Conservation (phyloP, 1,140 invertebrate species). For the Dendrolimus punctatus region DNA sequence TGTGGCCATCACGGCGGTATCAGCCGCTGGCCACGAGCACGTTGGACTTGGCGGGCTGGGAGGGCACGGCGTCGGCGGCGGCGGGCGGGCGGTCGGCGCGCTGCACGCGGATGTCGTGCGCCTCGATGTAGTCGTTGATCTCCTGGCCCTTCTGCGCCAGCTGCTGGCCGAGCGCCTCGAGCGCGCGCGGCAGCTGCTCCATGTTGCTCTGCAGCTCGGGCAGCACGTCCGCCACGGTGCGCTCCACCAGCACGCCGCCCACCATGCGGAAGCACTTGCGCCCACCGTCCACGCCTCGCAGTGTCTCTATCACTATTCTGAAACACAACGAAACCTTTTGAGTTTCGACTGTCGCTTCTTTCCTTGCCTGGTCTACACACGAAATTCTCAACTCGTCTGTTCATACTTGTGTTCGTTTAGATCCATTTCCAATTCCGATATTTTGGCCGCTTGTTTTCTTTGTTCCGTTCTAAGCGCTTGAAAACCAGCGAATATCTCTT, state of each 20-base stretch:
- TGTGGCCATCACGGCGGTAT: conserved; percentile 3
- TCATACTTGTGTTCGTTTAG: conserved; percentile 93
- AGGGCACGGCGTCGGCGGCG: conserved; percentile 27
- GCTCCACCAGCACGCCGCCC: conserved; percentile 93
- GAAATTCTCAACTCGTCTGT: background rate
- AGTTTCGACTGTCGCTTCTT: background rate
- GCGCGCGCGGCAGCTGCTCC: conserved; percentile 86
- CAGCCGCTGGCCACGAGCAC: conserved; percentile 72
- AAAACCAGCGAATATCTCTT: conserved; percentile 90
- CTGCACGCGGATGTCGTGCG: conserved; percentile 87
- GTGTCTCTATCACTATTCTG: conserved; percentile 95
- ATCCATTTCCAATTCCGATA: conserved; percentile 93
- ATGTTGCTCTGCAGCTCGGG: conserved; percentile 88
- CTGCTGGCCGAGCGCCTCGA: conserved; percentile 85
- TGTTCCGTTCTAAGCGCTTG: conserved; percentile 91
- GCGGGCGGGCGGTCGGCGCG: conserved; percentile 73
- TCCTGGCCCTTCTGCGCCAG: conserved; percentile 90
- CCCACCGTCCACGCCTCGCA: conserved; percentile 87
- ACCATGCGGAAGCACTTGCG: conserved; percentile 95
- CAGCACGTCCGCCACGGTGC: conserved; percentile 92
- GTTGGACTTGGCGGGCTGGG: conserved; percentile 72
- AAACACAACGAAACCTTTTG: conserved; percentile 1
- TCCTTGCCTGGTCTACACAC: background rate
- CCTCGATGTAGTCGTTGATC: conserved; percentile 94
- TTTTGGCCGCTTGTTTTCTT: conserved; percentile 85